These are phyloP conservation scores for Porites lobata DNA, from an alignment of 92 coral and sea anemone species.

Conservation along the genomic window DNA sequence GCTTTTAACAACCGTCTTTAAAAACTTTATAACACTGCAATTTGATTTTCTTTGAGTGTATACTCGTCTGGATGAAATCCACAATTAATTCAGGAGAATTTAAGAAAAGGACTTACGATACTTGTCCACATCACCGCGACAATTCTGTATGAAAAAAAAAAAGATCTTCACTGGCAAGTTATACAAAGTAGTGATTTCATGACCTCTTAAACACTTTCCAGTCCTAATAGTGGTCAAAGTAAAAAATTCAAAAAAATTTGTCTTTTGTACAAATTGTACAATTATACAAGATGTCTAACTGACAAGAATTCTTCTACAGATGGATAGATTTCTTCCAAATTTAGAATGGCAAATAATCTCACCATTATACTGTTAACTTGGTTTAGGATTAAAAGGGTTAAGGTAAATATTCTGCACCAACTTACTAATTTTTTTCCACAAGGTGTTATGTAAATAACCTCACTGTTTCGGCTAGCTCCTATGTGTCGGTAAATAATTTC, in stretches of 20 bases:
- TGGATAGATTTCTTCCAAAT: too few relatives aligned
- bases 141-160: constrained; percentile 31
- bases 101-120: constrained; percentile 45
- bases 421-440: constrained; percentile 64
- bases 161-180: not conserved
- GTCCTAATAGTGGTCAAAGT: too few relatives aligned
- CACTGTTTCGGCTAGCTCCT: constrained; percentile 55
- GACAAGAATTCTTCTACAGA: too few relatives aligned
- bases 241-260: too few relatives aligned
- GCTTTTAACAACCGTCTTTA: too few relatives aligned
- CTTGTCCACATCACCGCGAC: constrained; percentile 58
- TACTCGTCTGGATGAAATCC: not conserved
- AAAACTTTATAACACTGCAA: too few relatives aligned
- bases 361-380: too few relatives aligned
- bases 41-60: not conserved
- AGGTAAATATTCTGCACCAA: not conserved
- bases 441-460: constrained; percentile 59
- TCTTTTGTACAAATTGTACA: too few relatives aligned
- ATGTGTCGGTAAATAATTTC: constrained; percentile 53
- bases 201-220: not conserved
- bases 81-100: not conserved
- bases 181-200: not conserved
- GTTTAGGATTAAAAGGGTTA: too few relatives aligned
- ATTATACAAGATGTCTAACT: too few relatives aligned
- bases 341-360: too few relatives aligned